Evolutionary conservation across 2,888 invertebrate genomes (phyloP).

Genomic region (Eupithecia exiguata): DNA sequence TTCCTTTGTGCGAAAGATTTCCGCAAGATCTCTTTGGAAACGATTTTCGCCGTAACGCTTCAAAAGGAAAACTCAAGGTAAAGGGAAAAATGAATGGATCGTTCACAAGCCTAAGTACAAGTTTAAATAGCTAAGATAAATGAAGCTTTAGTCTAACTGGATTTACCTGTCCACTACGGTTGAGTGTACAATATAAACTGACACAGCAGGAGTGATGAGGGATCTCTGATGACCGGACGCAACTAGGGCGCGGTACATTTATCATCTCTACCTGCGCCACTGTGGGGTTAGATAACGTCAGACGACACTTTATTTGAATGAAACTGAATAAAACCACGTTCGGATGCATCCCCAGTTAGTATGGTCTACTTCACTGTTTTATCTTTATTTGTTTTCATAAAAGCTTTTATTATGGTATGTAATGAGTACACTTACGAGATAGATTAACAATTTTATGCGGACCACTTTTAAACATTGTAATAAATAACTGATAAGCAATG

Average conservation of each 20-base stretch:
- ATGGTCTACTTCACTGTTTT: not conserved
- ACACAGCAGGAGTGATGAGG: constrained; percentile 28
- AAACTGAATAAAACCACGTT: constrained; percentile 24
- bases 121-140: constrained; percentile 6
- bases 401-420: constrained; percentile 9
- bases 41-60: constrained; percentile 21
- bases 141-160: constrained; percentile 17
- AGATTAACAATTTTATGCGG: not conserved
- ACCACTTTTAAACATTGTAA: not conserved
- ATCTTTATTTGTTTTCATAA: not conserved
- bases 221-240: constrained; percentile 27
- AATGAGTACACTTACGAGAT: not conserved
- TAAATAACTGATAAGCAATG: too few species aligned
- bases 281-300: constrained; percentile 41
- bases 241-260: constrained; percentile 19
- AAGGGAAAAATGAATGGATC: constrained; percentile 24
- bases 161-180: constrained; percentile 10
- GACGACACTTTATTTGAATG: constrained; percentile 36
- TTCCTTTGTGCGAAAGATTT: constrained; percentile 34
- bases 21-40: constrained; percentile 26
- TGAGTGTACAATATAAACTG: constrained; percentile 1
- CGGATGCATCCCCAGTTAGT: constrained; percentile 11
- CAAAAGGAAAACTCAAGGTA: constrained; percentile 30
- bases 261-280: constrained; percentile 35
- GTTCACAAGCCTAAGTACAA: not conserved